Evolutionary conservation across 2,113 vertebrate genomes (phyloP), one percentile per base, ranked within the genome.

Genomic region (Marmota flaviventris): DNA sequence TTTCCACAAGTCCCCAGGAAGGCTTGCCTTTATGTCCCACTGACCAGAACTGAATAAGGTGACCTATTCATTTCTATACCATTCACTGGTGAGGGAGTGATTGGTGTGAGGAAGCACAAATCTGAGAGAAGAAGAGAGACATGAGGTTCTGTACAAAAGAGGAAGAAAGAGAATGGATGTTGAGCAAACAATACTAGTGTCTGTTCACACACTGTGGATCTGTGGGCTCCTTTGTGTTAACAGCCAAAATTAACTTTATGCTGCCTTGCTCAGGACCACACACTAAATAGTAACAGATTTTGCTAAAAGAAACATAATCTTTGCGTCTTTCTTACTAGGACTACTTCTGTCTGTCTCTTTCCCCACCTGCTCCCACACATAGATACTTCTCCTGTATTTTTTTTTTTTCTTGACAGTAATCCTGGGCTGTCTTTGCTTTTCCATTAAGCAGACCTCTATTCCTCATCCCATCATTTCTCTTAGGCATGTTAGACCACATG

Each of bases 221-320:
- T 93, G 34, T 34, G 63, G 85, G 42, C 24, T 72, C 70, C 79
- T 91, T 76, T 89, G 14, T 39, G 78, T 72, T 70, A 73, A 45
- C 0, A 82, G 75, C 27, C 65, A 88, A 39, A 89, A 42, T 93
- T 78, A 56, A 91, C 61, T 65, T 93, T 81, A 78, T 70, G n/a
- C 34, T 82, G 27, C 48, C 27, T 85, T 72, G 61, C 67, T 85
- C 84, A 87, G 58, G 42, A 63, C 56, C 37, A 65, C 63, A 83
- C 67, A 58, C 58, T 37, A 7, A 91, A 79, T 22, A n/a, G 25
- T 83, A 37, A 39, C 25, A 86, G 73, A 83, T 86, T 58, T 91
- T 72, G 39, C 70, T 76, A 37, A 94, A 96, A 78, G 45, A 88
- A 93, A 58, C 29, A 51, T 81, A 39, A 82, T 85, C 27, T 96